These are phyloP conservation scores for Tautogolabrus adspersus DNA, from an alignment of 2,113 vertebrate genomes.

Conservation along the genomic window DNA sequence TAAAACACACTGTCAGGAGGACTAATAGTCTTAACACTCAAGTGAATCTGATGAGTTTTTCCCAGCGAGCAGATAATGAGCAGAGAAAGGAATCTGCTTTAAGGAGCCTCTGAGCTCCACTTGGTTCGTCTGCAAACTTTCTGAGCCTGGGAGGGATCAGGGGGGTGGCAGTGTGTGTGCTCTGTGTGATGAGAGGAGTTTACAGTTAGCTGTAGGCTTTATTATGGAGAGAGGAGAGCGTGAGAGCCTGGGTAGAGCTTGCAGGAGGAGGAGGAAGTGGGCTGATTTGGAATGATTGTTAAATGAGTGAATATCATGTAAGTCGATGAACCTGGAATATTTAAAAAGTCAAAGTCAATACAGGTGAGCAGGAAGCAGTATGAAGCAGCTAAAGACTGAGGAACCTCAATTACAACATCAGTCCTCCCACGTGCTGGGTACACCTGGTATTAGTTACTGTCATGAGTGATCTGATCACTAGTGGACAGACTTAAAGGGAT, in stretches of 20 bases:
- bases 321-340: too few species aligned
- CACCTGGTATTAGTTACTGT: too few species aligned
- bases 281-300: background rate
- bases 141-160: constrained; percentile 22
- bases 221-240: background rate
- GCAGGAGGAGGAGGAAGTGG: background rate
- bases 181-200: constrained; percentile 9
- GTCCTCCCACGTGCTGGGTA: too few species aligned
- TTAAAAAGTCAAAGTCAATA: too few species aligned
- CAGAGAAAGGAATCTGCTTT: constrained; percentile 67
- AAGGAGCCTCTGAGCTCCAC: constrained; percentile 61
- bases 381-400: too few species aligned
- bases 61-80: constrained; percentile 77
- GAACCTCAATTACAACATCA: too few species aligned
- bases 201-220: constrained; percentile 16
- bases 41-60: constrained; percentile 81
- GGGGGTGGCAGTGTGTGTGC: constrained; percentile 6
- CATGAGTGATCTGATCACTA: too few species aligned
- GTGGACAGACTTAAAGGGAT: too few species aligned
- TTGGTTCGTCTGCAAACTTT: constrained; percentile 59
- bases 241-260: background rate
- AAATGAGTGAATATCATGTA: background rate
- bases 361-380: too few species aligned
- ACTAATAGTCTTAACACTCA: constrained; percentile 82
- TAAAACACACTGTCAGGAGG: constrained; percentile 76